Percentiles rank a stretch among this genome's conserved stretches.
phyloP scores from a whole-genome alignment of 2,888 invertebrate genomes.

The Augochlorella aurata region DNA sequence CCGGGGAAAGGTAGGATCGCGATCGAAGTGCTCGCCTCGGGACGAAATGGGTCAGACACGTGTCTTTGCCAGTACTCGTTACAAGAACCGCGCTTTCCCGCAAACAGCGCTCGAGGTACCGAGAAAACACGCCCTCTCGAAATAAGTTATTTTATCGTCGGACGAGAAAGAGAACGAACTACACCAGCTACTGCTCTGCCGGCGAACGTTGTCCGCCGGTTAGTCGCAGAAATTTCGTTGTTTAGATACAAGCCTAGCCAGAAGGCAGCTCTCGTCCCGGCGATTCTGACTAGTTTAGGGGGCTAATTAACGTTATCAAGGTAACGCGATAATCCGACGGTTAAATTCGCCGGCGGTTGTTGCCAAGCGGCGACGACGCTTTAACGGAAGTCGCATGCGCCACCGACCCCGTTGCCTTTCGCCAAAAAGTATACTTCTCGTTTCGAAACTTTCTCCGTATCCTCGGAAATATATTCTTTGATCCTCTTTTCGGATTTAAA shows the following conservation, averaged over 20 bases:
- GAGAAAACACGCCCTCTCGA: slow-evolving; percentile 1
- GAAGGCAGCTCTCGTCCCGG: not conserved
- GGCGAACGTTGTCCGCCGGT: not conserved
- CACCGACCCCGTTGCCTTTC: not conserved
- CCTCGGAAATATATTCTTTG: not conserved
- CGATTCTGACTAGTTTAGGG: slow-evolving; percentile 9
- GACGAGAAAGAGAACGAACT: not conserved
- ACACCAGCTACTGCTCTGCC: not conserved
- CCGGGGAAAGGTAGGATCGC: not conserved
- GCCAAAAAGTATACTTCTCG: not conserved
- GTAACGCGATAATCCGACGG: slow-evolving; percentile 26
- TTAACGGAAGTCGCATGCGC: slow-evolving; percentile 3
- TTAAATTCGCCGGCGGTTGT: slow-evolving; percentile 8
- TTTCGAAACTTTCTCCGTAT: not conserved
- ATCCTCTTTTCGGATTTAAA: too few species aligned
- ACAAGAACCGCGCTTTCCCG: not conserved
- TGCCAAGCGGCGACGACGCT: slow-evolving; percentile 4
- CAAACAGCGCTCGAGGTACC: not conserved
- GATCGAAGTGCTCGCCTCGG: not conserved
- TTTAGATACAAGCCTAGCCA: slow-evolving; percentile 1
- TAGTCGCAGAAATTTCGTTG: slow-evolving; percentile 21
- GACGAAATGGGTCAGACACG: slow-evolving; percentile 30
- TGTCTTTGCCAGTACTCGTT: not conserved
- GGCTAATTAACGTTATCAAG: slow-evolving; percentile 40
- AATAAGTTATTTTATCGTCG: not conserved